phyloP scores from a whole-genome alignment of 2,113 vertebrate species.

The Boleophthalmus pectinirostris region DNA sequence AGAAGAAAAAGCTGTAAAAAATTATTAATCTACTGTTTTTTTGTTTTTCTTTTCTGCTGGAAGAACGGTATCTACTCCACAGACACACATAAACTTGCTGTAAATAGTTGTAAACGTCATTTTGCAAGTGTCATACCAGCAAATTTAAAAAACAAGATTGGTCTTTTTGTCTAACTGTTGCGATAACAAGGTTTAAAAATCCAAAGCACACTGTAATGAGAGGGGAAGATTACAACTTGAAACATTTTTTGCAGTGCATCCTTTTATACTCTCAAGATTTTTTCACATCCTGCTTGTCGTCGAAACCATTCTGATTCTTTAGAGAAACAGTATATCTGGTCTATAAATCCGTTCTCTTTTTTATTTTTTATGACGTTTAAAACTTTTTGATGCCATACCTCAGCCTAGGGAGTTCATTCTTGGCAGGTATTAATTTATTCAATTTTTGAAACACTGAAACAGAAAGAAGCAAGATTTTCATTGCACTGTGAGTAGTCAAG shows the following conservation, averaged over 20 bases:
- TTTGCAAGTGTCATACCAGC: slow-evolving; percentile 87
- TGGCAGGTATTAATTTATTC: slow-evolving; percentile 93
- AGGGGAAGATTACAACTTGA: slow-evolving; percentile 80
- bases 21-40: slow-evolving; percentile 55
- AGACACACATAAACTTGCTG: slow-evolving; percentile 68
- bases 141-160: slow-evolving; percentile 75
- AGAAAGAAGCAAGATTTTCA: slow-evolving; percentile 83
- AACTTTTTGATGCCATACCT: slow-evolving; percentile 92
- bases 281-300: slow-evolving; percentile 66
- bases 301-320: slow-evolving; percentile 39
- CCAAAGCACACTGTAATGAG: slow-evolving; percentile 89
- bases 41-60: slow-evolving; percentile 55
- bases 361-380: slow-evolving; percentile 71
- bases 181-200: slow-evolving; percentile 57
- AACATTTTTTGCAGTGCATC: slow-evolving; percentile 83
- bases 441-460: slow-evolving; percentile 80
- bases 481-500: slow-evolving; percentile 99
- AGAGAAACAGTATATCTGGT: slow-evolving; percentile 58
- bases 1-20: slow-evolving; percentile 75
- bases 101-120: slow-evolving; percentile 79
- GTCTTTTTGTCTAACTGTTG: slow-evolving; percentile 66
- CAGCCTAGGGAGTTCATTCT: slow-evolving; percentile 91
- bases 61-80: slow-evolving; percentile 75
- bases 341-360: slow-evolving; percentile 75
- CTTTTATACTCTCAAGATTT: slow-evolving; percentile 78